Evolutionary conservation across 2,113 vertebrate species (phyloP).

Genomic region (Mobula birostris): DNA sequence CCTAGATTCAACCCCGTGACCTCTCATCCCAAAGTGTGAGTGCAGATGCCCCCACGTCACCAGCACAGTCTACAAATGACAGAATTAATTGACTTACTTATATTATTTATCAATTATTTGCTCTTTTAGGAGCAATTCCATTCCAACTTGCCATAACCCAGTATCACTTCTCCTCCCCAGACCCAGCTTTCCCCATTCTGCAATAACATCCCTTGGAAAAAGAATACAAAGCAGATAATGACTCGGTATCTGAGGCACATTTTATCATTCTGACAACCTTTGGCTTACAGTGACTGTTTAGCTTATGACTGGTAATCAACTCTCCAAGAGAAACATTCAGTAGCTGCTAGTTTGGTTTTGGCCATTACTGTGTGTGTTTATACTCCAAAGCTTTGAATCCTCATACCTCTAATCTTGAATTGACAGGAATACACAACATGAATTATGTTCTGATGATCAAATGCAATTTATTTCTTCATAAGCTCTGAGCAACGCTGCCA

Average conservation of each 20-base stretch:
- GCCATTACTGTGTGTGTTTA: not conserved
- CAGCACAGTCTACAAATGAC: not conserved
- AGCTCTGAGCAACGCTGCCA: not conserved
- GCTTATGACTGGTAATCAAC: not conserved
- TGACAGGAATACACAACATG: not conserved
- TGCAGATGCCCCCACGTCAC: too few species aligned
- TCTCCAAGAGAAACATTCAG: not conserved
- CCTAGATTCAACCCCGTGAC: too few species aligned
- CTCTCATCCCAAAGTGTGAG: too few species aligned
- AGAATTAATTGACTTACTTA: not conserved
- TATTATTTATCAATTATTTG: not conserved
- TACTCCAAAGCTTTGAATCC: not conserved
- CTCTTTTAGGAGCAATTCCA: not conserved
- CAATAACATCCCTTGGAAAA: not conserved
- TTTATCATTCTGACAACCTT: not conserved
- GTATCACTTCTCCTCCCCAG: not conserved
- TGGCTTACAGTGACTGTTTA: not conserved
- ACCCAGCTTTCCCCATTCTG: not conserved
- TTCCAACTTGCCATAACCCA: not conserved
- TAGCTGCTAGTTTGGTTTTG: not conserved
- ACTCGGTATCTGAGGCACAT: not conserved
- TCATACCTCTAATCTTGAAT: not conserved
- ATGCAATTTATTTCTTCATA: conserved; percentile 7
- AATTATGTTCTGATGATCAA: not conserved
- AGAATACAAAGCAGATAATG: not conserved